Evolutionary conservation across 2,797 vertebrate genomes (phyloP).

Genomic region (Lophotriccus pileatus): DNA sequence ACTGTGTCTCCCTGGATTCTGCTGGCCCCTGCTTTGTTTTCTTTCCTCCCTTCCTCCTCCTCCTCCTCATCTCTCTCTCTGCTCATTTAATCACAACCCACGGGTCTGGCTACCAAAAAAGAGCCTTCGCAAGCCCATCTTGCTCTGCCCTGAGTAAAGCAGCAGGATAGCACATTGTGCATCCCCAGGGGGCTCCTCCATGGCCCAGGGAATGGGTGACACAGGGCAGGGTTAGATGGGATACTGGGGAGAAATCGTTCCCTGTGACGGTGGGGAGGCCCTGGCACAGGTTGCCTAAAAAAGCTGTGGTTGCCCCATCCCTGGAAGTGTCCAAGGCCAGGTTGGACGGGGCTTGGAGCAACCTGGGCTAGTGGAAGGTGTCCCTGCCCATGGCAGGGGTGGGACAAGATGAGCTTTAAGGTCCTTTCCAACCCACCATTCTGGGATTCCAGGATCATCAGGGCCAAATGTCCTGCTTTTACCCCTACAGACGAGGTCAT

Average conservation of each 20-base stretch:
- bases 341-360: accelerated
- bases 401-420: accelerated
- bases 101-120: not conserved
- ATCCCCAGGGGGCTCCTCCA: not conserved
- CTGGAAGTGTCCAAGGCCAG: not conserved
- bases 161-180: not conserved
- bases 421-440: not conserved
- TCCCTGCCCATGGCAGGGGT: not conserved
- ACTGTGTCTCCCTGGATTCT: not conserved
- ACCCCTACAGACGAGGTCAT: not conserved
- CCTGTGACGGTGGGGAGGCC: not conserved
- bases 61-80: not conserved
- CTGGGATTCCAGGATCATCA: not conserved
- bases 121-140: not conserved
- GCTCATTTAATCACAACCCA: not conserved
- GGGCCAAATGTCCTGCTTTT: not conserved
- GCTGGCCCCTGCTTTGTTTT: not conserved
- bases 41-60: too few species aligned
- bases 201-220: accelerated
- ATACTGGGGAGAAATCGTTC: not conserved
- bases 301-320: not conserved
- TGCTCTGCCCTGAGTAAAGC: not conserved
- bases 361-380: accelerated
- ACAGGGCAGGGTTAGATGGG: not conserved
- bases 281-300: not conserved